Percentiles rank a stretch among this genome's conserved stretches.
Conservation (phyloP, 2,113 vertebrate species). For the Romanogobio albipinnatus region DNA sequence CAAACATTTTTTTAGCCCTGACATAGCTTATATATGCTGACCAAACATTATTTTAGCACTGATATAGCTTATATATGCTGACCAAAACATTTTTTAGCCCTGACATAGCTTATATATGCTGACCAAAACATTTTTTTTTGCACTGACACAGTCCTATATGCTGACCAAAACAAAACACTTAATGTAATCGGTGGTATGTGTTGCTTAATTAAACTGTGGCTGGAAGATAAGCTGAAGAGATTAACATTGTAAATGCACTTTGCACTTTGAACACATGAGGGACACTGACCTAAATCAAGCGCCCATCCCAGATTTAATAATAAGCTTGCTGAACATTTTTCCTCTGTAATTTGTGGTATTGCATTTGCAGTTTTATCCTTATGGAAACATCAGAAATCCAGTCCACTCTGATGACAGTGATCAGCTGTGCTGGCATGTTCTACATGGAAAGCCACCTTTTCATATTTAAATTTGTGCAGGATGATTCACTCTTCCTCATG, state of each 20-base stretch:
- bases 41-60: too few relatives aligned
- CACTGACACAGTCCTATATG: neutral
- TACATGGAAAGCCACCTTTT: too few relatives aligned
- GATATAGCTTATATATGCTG: too few relatives aligned
- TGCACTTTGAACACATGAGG: conserved; percentile 66
- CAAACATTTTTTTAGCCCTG: too few relatives aligned
- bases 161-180: conserved; percentile 16
- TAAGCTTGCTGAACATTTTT: neutral
- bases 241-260: conserved; percentile 60
- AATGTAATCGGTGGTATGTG: neutral
- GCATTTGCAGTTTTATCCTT: neutral
- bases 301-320: neutral
- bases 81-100: too few relatives aligned
- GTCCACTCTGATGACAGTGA: neutral
- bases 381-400: neutral
- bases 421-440: neutral
- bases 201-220: conserved; percentile 38
- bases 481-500: too few relatives aligned
- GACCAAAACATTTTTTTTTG: neutral
- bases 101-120: too few relatives aligned
- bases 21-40: too few relatives aligned
- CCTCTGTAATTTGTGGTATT: neutral
- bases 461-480: too few relatives aligned
- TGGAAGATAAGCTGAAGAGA: conserved; percentile 47
- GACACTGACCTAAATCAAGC: conserved; percentile 62